Percentiles rank a stretch among this genome's conserved stretches.
phyloP scores from a whole-genome alignment of 2,888 invertebrate genomes.

The Theodoxus fluviatilis region DNA sequence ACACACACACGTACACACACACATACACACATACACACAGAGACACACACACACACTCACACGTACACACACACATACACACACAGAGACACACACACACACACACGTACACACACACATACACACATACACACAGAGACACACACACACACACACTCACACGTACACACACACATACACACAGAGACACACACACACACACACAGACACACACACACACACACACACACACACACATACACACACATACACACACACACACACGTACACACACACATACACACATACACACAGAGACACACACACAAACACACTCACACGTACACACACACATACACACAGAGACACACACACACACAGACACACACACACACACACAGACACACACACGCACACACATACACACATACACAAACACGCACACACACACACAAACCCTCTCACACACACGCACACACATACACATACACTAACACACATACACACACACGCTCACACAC shows the following conservation, averaged over 20 bases:
- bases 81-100: background rate
- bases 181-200: constrained; percentile 13
- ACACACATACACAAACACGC: no score
- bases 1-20: constrained; percentile 12
- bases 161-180: background rate
- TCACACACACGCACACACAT: no score
- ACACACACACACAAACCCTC: no score
- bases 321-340: no score
- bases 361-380: no score
- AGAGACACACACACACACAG: no score
- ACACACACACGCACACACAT: no score
- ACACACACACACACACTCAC: background rate
- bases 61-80: background rate
- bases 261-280: background rate
- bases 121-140: constrained; percentile 1
- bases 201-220: background rate
- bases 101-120: background rate
- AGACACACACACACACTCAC: constrained; percentile 3
- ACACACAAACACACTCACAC: background rate
- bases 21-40: constrained; percentile 6
- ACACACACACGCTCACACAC: no score
- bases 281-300: background rate
- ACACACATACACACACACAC: background rate
- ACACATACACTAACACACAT: no score
- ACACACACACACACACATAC: background rate